phyloP scores from a whole-genome alignment of 2,888 invertebrate species.

The Stenolophus ochropezus region DNA sequence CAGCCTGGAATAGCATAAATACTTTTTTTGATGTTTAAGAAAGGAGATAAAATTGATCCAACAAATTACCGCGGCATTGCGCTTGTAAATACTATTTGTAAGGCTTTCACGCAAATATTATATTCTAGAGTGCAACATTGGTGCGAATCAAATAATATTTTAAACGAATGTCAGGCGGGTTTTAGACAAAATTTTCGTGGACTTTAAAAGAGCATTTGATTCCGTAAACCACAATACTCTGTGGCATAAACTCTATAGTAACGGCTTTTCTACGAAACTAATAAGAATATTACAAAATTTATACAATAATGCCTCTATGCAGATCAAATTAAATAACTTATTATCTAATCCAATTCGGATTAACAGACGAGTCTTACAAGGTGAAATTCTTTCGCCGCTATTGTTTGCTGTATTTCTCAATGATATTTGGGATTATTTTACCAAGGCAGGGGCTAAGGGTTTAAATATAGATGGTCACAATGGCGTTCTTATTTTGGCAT shows the following conservation, averaged over 20 bases:
- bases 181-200: constrained; percentile 6
- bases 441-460: neutral
- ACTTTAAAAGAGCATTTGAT: neutral
- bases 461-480: neutral
- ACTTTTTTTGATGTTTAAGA: neutral
- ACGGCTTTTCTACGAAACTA: neutral
- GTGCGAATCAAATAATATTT: neutral
- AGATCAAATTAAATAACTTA: neutral
- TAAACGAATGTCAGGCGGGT: constrained; percentile 3
- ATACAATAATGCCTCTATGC: neutral
- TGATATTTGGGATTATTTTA: neutral
- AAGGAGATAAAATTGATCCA: neutral
- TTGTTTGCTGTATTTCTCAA: constrained; percentile 3
- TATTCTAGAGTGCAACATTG: neutral
- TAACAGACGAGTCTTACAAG: neutral
- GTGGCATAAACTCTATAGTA: neutral
- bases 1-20: neutral
- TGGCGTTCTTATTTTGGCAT: neutral
- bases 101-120: constrained; percentile 1
- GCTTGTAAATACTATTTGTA: neutral
- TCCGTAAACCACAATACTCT: neutral
- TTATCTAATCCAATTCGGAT: neutral
- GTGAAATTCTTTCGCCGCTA: neutral
- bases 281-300: neutral
- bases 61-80: neutral